Percentiles rank a stretch among this genome's conserved stretches.
Evolutionary conservation across 1,140 invertebrate species (phyloP).

Genomic region (Rhyacophila brunnea): DNA sequence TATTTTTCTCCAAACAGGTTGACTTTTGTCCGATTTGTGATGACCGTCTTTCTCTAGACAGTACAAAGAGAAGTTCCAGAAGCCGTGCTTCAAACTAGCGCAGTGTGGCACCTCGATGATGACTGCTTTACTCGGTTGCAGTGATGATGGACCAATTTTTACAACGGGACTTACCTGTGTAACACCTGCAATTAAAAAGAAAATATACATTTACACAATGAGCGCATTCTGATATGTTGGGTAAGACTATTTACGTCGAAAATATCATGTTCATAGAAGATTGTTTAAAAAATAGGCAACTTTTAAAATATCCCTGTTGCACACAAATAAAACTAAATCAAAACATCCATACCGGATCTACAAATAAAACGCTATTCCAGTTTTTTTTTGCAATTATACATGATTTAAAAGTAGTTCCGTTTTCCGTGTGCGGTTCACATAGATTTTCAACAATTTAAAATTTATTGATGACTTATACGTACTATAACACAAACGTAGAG

Average conservation of each 20-base stretch:
- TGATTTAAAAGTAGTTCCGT: no score
- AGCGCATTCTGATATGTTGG: neutral
- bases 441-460: no score
- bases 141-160: conserved; percentile 75
- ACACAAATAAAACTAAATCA: conserved; percentile 10
- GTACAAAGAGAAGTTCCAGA: conserved; percentile 81
- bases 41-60: conserved; percentile 59
- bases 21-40: conserved; percentile 37
- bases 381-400: no score
- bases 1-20: conserved; percentile 67
- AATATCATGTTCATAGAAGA: no score
- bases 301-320: neutral
- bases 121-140: conserved; percentile 81
- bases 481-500: no score
- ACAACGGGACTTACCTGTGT: conserved; percentile 91
- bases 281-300: no score
- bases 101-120: conserved; percentile 91
- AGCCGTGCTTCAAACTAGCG: conserved; percentile 67
- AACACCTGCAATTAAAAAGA: conserved; percentile 40
- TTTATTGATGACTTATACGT: no score
- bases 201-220: neutral
- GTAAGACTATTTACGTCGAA: no score
- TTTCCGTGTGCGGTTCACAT: no score
- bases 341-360: no score
- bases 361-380: no score